Evolutionary conservation across 2,797 vertebrate species (phyloP).

Genomic region (Triplophysa bombifrons): DNA sequence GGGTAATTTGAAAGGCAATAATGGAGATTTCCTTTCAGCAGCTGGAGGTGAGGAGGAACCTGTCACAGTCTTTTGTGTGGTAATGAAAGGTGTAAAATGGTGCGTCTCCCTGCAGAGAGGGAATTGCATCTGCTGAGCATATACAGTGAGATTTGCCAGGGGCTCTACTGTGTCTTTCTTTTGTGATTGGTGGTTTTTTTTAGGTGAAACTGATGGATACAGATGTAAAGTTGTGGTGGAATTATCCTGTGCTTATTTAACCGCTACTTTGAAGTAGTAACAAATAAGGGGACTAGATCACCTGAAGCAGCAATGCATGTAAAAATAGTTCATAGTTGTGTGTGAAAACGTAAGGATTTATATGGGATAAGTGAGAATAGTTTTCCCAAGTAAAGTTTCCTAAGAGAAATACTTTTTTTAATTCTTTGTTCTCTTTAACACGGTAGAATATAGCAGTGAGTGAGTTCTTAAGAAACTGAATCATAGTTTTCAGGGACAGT

Average conservation of each 20-base stretch:
- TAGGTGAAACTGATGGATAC: constrained; percentile 2
- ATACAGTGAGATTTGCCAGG: constrained; percentile 37
- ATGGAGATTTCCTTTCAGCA: constrained; percentile 55
- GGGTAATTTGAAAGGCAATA: constrained; percentile 62
- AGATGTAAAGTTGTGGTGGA: constrained; percentile 5
- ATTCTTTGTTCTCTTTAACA: too few relatives aligned
- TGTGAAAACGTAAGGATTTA: background rate
- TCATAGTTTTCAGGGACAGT: background rate
- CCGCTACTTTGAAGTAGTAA: background rate
- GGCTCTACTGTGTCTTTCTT: constrained; percentile 18
- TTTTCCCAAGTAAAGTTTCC: background rate
- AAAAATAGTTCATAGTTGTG: background rate
- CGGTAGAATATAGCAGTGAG: background rate
- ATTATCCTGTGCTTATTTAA: constrained; percentile 32
- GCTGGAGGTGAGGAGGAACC: constrained; percentile 55
- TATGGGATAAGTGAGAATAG: background rate
- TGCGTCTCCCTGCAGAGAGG: constrained; percentile 45
- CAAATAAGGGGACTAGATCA: background rate
- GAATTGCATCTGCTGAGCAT: constrained; percentile 28
- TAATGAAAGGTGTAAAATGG: constrained; percentile 64
- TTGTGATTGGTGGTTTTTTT: constrained; percentile 18
- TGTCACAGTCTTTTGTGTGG: constrained; percentile 58
- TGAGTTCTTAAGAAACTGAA: background rate
- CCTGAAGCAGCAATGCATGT: background rate
- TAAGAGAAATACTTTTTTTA: too few relatives aligned